Evolutionary conservation across 2,888 invertebrate genomes (phyloP).

Genomic region (Chesias legatella): DNA sequence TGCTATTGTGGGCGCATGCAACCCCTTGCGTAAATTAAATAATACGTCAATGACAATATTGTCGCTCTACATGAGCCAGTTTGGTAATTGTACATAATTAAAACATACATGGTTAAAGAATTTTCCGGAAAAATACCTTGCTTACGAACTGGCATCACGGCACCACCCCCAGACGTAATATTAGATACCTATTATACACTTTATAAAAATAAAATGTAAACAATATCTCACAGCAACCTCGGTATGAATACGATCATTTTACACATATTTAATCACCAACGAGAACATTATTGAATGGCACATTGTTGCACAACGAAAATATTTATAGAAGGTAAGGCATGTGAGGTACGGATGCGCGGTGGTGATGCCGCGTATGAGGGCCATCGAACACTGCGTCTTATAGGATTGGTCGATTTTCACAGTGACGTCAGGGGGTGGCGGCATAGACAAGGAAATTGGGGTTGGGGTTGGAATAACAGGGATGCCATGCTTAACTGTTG

Average conservation of each 20-base stretch:
- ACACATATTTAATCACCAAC: slow-evolving; percentile 61
- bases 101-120: background rate
- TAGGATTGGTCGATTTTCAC: slow-evolving; percentile 83
- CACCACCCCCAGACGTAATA: slow-evolving; percentile 75
- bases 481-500: slow-evolving; percentile 25
- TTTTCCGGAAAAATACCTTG: slow-evolving; percentile 74
- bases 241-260: slow-evolving; percentile 55
- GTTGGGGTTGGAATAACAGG: slow-evolving; percentile 44
- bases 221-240: slow-evolving; percentile 54
- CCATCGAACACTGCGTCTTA: slow-evolving; percentile 73
- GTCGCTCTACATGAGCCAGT: background rate
- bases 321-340: slow-evolving; percentile 59
- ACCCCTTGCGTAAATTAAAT: slow-evolving; percentile 40
- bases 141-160: slow-evolving; percentile 87
- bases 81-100: no score
- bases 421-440: slow-evolving; percentile 81
- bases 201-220: slow-evolving; percentile 57
- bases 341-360: slow-evolving; percentile 61
- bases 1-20: slow-evolving; percentile 37
- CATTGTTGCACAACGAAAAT: slow-evolving; percentile 70
- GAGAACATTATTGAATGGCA: slow-evolving; percentile 55
- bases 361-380: slow-evolving; percentile 61
- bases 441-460: slow-evolving; percentile 70
- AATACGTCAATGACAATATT: slow-evolving; percentile 33
- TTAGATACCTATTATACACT: slow-evolving; percentile 60